Conservation (phyloP, 2,888 invertebrate genomes). For the Drosophila testacea region DNA sequence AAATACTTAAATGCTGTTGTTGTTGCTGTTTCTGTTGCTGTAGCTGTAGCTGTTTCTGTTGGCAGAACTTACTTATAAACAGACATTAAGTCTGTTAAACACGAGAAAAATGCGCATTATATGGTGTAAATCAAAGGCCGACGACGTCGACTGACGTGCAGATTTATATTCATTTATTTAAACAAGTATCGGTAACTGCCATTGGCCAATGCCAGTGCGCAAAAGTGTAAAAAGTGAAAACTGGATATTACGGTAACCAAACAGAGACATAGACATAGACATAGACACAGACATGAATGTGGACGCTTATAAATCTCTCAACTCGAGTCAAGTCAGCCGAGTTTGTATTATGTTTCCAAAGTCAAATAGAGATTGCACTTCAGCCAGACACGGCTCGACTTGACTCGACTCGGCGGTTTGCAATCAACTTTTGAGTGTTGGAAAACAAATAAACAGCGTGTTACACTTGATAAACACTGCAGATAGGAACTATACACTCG, state of each 20-base stretch:
- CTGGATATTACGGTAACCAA: slow-evolving; percentile 52
- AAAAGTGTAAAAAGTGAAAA: slow-evolving; percentile 65
- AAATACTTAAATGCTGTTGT: slow-evolving; percentile 36
- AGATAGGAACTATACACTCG: slow-evolving; percentile 31
- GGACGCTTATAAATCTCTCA: slow-evolving; percentile 53
- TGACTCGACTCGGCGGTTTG: slow-evolving; percentile 23
- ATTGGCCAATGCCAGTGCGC: slow-evolving; percentile 35
- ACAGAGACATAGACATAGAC: slow-evolving; percentile 18
- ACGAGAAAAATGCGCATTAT: slow-evolving; percentile 74
- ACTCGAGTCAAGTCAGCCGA: slow-evolving; percentile 2
- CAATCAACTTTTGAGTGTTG: slow-evolving; percentile 70
- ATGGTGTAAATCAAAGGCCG: slow-evolving; percentile 69
- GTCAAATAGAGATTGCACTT: slow-evolving; percentile 38
- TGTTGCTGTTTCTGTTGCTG: slow-evolving; percentile 22
- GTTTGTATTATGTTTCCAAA: slow-evolving; percentile 51
- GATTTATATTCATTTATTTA: slow-evolving; percentile 65
- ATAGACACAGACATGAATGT: neutral
- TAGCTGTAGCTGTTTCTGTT: slow-evolving; percentile 21
- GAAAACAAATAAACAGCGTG: slow-evolving; percentile 71
- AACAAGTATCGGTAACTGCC: slow-evolving; percentile 35
- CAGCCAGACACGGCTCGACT: slow-evolving; percentile 15
- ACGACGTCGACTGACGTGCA: slow-evolving; percentile 56
- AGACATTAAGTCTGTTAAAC: slow-evolving; percentile 79
- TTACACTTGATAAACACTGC: slow-evolving; percentile 72
- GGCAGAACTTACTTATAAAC: slow-evolving; percentile 62